Evolutionary conservation across 2,797 vertebrate species (phyloP).

Genomic region (Psittacula echo): DNA sequence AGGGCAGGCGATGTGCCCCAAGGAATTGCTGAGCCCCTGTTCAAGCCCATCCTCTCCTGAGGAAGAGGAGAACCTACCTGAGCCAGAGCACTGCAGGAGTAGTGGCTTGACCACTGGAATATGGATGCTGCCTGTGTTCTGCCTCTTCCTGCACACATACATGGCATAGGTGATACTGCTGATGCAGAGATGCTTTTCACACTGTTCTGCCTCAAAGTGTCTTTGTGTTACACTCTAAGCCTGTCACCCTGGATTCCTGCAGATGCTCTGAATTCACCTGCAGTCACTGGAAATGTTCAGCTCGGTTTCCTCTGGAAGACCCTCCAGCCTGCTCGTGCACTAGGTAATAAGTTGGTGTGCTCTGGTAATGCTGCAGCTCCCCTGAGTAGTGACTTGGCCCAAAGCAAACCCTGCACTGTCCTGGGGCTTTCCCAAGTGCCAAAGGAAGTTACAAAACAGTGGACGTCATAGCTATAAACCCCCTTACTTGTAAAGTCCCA

Average conservation of each 20-base stretch:
- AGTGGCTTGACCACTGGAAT: rapidly evolving
- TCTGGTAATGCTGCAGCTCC: neutral
- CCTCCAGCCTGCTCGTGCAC: neutral
- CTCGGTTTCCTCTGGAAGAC: neutral
- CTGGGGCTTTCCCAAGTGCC: neutral
- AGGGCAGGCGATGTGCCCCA: rapidly evolving
- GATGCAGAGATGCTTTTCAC: rapidly evolving
- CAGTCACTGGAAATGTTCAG: neutral
- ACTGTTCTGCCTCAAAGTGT: rapidly evolving
- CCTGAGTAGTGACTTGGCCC: neutral
- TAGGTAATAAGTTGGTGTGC: neutral
- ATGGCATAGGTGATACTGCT: rapidly evolving
- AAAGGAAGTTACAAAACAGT: neutral
- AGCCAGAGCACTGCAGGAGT: neutral
- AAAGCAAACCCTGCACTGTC: neutral
- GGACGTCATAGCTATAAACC: neutral
- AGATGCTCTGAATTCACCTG: neutral
- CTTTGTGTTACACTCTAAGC: rapidly evolving
- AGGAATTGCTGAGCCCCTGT: neutral
- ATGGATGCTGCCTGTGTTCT: rapidly evolving
- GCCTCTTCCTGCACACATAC: rapidly evolving
- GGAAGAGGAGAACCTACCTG: neutral
- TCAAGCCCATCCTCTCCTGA: neutral
- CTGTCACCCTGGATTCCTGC: rapidly evolving
- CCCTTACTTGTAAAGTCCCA: neutral